These are phyloP conservation scores for Amiota mariae DNA, from an alignment of 2,888 invertebrate genomes.

Conservation along the genomic window DNA sequence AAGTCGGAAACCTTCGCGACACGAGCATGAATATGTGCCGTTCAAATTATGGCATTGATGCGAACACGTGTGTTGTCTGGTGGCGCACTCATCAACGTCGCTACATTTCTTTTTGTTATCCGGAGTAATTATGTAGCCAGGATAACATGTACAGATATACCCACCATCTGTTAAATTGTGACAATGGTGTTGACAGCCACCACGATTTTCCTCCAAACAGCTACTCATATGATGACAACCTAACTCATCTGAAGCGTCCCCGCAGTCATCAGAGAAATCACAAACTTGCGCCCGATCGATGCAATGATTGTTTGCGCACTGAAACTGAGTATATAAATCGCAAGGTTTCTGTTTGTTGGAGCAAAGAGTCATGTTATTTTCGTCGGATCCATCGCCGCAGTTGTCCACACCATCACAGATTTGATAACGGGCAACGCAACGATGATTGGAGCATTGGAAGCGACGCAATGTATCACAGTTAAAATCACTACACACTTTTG, in stretches of 20 bases:
- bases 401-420: conserved; percentile 94
- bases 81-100: conserved; percentile 92
- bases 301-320: conserved; percentile 91
- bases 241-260: conserved; percentile 90
- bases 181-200: conserved; percentile 95
- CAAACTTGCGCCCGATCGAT: conserved; percentile 86
- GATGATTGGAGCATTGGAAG: conserved; percentile 92
- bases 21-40: conserved; percentile 90
- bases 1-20: conserved; percentile 86
- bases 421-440: conserved; percentile 88
- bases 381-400: conserved; percentile 95
- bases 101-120: conserved; percentile 88
- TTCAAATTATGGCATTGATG: conserved; percentile 94
- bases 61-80: conserved; percentile 90
- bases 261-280: conserved; percentile 92
- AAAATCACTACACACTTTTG: conserved; percentile 86
- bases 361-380: conserved; percentile 94
- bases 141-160: conserved; percentile 92
- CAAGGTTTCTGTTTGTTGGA: conserved; percentile 84
- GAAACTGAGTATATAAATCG: conserved; percentile 85
- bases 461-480: conserved; percentile 87
- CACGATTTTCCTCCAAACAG: conserved; percentile 77
- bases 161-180: conserved; percentile 87
- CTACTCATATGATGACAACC: conserved; percentile 86
- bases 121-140: conserved; percentile 87